Evolutionary conservation across 2,888 invertebrate genomes (phyloP), one percentile per base, ranked within the genome.

Genomic region (Tenthredo livida): DNA sequence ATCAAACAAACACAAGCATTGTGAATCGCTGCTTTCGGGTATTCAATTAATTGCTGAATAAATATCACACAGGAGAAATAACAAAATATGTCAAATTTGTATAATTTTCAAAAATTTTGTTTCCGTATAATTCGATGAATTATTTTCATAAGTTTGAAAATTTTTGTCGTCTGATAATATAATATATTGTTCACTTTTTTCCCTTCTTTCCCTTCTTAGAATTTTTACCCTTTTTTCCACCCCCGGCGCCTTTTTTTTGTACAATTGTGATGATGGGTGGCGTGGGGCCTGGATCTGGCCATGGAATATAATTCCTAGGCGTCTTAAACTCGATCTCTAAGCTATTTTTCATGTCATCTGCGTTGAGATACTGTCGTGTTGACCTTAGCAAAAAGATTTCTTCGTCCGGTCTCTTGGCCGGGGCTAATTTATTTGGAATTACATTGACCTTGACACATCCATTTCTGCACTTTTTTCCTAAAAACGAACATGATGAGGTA

Each of bases 281-380:
- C 21, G 86, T 72, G 58, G 90, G 88, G 7, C 89, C 89, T 5
- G 75, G 86, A 29, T 88, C 87, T 2, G 89, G 87, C 70, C 90
- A 84, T 17, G 92, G 91, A 65, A 84, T 86, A 88, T 92, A 92
- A 90, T 92, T 92, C 86, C 91, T 88, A 1, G 91, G 88, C 29
- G 89, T 88, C 73, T 89, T 89, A 80, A 91, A 88, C 88, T 91
- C 90, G 84, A 92, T 88, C 86, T 91, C 90, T 47, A 92, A 87
- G 50, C 84, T 88, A 85, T 89, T 90, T 54, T 85, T 88, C 73
- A 89, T 85, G 67, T 89, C 87, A 43, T 89, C 88, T 75, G 87
- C 73, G 61, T 85, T 78, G 61, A 88, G 86, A 75, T 89, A 86
- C 85, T 89, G 89, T 75, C 88, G 89, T 58, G 84, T 87, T 25